Conservation (phyloP, 2,797 vertebrate species). For the Gymnopithys bicolor region DNA sequence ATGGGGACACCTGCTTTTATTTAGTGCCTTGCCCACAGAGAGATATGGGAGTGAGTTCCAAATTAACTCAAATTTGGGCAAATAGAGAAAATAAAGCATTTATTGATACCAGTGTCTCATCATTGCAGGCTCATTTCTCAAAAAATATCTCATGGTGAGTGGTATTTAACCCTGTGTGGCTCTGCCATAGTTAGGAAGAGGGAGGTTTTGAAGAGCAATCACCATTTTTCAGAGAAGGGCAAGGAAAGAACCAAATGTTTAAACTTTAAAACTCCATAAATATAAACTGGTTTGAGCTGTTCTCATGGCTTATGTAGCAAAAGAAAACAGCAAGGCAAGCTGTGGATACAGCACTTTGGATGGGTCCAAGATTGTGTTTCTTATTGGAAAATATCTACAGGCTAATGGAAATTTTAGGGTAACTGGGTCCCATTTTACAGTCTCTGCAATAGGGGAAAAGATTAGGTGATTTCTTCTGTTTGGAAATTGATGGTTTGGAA, state of each 20-base stretch:
- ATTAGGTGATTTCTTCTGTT: neutral
- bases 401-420: neutral
- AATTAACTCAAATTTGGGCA: neutral
- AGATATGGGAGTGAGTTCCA: neutral
- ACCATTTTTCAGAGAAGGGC: neutral
- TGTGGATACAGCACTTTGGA: neutral
- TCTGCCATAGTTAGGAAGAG: neutral
- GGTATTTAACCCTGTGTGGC: neutral
- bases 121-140: neutral
- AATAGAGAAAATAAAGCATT: neutral
- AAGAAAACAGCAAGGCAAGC: accelerated
- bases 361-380: neutral
- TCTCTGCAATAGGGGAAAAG: neutral
- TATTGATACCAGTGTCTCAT: neutral
- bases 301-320: accelerated
- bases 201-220: neutral
- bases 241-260: neutral
- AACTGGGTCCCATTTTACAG: constrained; percentile 24
- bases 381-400: neutral
- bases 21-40: neutral
- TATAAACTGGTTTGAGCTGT: neutral
- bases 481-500: constrained; percentile 34
- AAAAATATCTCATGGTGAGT: neutral
- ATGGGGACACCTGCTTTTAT: neutral
- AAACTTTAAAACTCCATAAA: neutral